phyloP scores from a whole-genome alignment of 2,113 vertebrate genomes.

The Coryphaenoides rupestris region DNA sequence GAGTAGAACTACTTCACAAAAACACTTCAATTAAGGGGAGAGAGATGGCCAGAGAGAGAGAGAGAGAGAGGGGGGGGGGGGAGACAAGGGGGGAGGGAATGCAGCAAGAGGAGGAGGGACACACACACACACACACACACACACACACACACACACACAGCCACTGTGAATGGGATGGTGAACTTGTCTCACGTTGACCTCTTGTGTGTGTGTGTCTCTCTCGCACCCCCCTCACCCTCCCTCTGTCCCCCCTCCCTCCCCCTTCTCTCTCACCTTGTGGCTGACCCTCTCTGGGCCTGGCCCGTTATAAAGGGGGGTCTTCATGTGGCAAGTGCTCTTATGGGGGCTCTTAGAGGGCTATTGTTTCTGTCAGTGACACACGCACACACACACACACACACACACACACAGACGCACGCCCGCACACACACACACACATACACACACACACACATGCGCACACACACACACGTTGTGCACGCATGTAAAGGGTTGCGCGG shows the following conservation, averaged over 20 bases:
- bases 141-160: too few species aligned
- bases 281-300: constrained; percentile 96
- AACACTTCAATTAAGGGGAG: constrained; percentile 91
- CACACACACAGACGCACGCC: constrained; percentile 22
- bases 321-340: constrained; percentile 64
- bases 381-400: constrained; percentile 70
- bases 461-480: too few species aligned
- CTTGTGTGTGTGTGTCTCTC: constrained; percentile 20
- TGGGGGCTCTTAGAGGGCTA: constrained; percentile 88
- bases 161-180: constrained; percentile 51
- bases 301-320: constrained; percentile 88
- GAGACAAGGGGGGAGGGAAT: constrained; percentile 23
- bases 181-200: constrained; percentile 53
- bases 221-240: constrained; percentile 34
- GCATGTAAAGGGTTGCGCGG: too few species aligned
- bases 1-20: constrained; percentile 92
- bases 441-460: constrained; percentile 2
- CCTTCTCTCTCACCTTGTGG: constrained; percentile 67
- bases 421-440: constrained; percentile 4
- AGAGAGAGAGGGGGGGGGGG: constrained; percentile 9
- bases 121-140: too few species aligned
- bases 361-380: constrained; percentile 88
- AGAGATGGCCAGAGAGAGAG: constrained; percentile 24
- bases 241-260: constrained; percentile 49
- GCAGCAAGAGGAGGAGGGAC: background rate